A percentile compares a stretch with the other conserved stretches of the same genome.
Evolutionary conservation across 2,797 vertebrate species (phyloP).

Genomic region (Alectoris magna): DNA sequence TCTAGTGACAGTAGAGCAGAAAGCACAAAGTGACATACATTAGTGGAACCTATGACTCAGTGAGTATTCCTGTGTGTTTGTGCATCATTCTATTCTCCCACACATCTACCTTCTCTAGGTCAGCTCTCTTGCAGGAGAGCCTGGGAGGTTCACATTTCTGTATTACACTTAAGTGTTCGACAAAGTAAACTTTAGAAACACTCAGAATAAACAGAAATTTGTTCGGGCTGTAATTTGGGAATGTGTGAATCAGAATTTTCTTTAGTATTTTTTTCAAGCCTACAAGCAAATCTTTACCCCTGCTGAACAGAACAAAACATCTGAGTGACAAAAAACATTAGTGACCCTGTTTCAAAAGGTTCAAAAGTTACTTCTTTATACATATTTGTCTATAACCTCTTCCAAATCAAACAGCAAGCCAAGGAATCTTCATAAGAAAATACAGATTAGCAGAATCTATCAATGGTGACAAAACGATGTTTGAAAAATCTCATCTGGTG

Average conservation of each 20-base stretch:
- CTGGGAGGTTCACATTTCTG: neutral
- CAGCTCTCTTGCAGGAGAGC: neutral
- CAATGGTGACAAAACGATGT: neutral
- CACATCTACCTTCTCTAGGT: neutral
- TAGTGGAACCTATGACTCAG: neutral
- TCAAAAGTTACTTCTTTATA: neutral
- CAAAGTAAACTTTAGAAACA: neutral
- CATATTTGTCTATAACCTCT: neutral
- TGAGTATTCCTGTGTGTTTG: neutral
- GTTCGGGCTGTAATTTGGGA: neutral
- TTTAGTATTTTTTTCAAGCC: neutral
- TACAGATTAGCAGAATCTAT: conserved; percentile 17
- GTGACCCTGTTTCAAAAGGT: neutral
- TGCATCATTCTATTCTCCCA: neutral
- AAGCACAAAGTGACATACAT: neutral
- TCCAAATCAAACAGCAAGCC: neutral
- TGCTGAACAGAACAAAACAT: neutral
- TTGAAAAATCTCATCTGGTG: conserved; percentile 11
- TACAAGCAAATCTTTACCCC: neutral
- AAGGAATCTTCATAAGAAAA: neutral
- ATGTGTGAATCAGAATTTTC: accelerated
- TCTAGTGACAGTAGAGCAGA: neutral
- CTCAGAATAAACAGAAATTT: neutral
- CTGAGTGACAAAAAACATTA: neutral
- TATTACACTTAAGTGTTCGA: neutral